Conservation (phyloP, 1,140 invertebrate genomes). For the Zaprionus tsacasi region DNA sequence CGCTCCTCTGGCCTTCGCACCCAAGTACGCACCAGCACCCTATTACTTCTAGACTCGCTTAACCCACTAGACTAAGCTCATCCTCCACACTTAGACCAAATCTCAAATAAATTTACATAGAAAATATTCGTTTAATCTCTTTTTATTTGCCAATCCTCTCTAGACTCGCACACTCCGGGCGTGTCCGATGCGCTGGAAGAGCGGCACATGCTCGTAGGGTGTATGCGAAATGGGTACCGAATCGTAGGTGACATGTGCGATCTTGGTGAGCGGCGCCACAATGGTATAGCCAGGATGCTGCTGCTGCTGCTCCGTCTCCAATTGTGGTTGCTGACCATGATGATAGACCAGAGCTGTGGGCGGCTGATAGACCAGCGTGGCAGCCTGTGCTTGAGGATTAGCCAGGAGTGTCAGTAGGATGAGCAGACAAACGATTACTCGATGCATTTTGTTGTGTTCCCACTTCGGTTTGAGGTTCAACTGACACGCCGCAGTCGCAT, state of each 20-base stretch:
- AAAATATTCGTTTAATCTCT: slow-evolving; percentile 17
- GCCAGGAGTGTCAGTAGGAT: background rate
- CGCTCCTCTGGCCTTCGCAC: slow-evolving; percentile 66
- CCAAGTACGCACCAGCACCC: slow-evolving; percentile 61
- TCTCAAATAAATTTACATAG: slow-evolving; percentile 53
- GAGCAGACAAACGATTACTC: slow-evolving; percentile 3
- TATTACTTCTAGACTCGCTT: slow-evolving; percentile 59
- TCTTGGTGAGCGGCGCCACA: slow-evolving; percentile 72
- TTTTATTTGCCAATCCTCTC: background rate
- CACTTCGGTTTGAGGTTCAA: slow-evolving; percentile 40
- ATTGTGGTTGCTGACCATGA: slow-evolving; percentile 27
- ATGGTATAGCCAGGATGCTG: slow-evolving; percentile 73
- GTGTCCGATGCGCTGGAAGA: slow-evolving; percentile 75
- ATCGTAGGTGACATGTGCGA: slow-evolving; percentile 76
- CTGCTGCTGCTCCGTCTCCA: slow-evolving; percentile 10
- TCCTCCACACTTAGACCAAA: slow-evolving; percentile 49
- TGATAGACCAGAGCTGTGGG: slow-evolving; percentile 57
- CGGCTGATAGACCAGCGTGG: slow-evolving; percentile 63
- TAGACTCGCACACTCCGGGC: slow-evolving; percentile 51
- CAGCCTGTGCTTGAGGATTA: slow-evolving; percentile 13
- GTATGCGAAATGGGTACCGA: slow-evolving; percentile 73
- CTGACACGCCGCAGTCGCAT: slow-evolving; percentile 47
- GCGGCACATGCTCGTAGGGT: slow-evolving; percentile 73
- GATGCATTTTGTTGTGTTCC: slow-evolving; percentile 35
- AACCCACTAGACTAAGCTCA: slow-evolving; percentile 12